Evolutionary conservation across 2,888 invertebrate genomes (phyloP), one percentile per base, ranked within the genome.

Genomic region (Polymixis flavicincta): DNA sequence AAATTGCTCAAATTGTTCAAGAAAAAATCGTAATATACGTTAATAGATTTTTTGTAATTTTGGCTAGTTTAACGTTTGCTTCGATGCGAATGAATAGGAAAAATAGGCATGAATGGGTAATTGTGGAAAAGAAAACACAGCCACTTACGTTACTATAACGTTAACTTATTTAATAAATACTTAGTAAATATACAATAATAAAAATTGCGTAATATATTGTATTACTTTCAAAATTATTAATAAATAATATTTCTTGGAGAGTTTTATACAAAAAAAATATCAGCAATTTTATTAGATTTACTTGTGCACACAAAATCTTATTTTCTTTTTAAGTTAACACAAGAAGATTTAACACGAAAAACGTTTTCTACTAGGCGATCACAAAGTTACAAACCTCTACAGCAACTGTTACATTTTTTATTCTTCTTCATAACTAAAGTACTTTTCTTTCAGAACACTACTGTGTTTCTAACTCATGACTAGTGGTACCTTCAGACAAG

Each of bases 401-500:
- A 25, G 6, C 3, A 8, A n/a, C 1, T n/a, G 8, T 52, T 19
- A 54, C 8, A 78, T 55, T 66, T 32, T 45, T 17, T 6, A 78
- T 55, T 66, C 25, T 45, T 17, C 37, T 66, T 60, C 19, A 50
- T 37, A 65, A 32, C n/a, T 7, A 11, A 14, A 55, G 19, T 25
- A 32, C 13, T 55, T 76, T 60, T 13, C 32, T 71, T 28, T 57
- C 25, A 52, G 22, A 52, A 19, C n/a, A 42, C 14, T 19, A 64
- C 50, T 13, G n/a, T 13, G 32, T 60, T 45, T 61, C 57, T 50
- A 55, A 55, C 11, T 48, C 74, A 42, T 65, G 32, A 14, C 48
- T 45, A 14, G 32, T 54, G 42, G 14, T 37, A 67, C 54, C 19
- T 67, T 45, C 32, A 73, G 68, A 42, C 68, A 19, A 25, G 60